phyloP scores from a whole-genome alignment of 2,888 invertebrate genomes.

The Drosophila subquinaria region DNA sequence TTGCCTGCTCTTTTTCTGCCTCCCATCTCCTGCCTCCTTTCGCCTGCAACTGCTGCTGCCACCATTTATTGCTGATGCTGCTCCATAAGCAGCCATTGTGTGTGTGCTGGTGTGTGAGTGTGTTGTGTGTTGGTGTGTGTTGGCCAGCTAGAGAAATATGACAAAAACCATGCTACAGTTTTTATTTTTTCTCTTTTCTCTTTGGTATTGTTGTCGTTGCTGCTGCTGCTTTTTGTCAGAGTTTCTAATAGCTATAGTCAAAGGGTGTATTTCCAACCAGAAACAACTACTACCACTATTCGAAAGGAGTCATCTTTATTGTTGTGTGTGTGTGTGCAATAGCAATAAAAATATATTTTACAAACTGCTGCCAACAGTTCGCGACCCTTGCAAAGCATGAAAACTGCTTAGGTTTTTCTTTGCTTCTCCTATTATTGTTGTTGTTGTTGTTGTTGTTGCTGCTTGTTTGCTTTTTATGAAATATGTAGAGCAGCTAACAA shows the following conservation, averaged over 20 bases:
- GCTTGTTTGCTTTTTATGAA: conserved; percentile 73
- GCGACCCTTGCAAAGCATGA: conserved; percentile 63
- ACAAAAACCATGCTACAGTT: conserved; percentile 78
- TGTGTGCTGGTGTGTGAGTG: conserved; percentile 9
- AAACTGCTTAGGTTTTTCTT: conserved; percentile 76
- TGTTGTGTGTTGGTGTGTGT: conserved; percentile 18
- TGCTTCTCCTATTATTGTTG: conserved; percentile 30
- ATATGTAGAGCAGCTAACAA: conserved; percentile 81
- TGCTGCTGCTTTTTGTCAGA: conserved; percentile 68
- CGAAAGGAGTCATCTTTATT: conserved; percentile 40
- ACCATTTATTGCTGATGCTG: conserved; percentile 46
- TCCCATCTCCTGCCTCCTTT: conserved; percentile 6
- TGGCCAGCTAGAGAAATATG: conserved; percentile 73
- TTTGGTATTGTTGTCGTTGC: conserved; percentile 30
- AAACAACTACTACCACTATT: conserved; percentile 17
- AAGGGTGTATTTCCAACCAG: conserved; percentile 53
- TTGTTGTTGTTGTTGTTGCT: conserved; percentile 47
- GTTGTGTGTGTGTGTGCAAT: conserved; percentile 65
- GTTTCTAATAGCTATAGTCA: conserved; percentile 78
- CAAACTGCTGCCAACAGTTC: conserved; percentile 77
- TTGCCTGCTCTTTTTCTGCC: conserved; percentile 46
- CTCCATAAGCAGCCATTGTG: conserved; percentile 39
- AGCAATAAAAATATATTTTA: conserved; percentile 83
- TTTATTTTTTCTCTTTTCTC: conserved; percentile 27
- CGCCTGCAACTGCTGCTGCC: conserved; percentile 18